A percentile compares a stretch with the other conserved stretches of the same genome.
These are phyloP conservation scores for Epinotia nisella DNA, from an alignment of 2,888 invertebrate genomes.

Conservation along the genomic window DNA sequence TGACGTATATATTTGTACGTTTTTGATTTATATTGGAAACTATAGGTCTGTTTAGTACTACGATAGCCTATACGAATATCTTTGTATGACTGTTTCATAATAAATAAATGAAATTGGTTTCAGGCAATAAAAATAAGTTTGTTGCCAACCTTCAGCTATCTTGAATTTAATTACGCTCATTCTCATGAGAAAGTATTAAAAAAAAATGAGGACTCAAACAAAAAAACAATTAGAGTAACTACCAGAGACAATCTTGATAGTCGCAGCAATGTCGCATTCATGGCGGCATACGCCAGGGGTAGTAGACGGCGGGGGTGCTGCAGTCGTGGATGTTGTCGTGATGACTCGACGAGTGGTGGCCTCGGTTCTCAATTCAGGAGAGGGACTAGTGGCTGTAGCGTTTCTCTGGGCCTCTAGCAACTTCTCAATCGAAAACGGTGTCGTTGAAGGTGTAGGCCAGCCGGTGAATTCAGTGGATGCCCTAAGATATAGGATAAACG, in stretches of 20 bases:
- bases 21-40: too few species aligned
- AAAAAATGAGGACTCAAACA: neutral
- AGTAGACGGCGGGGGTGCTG: constrained; percentile 89
- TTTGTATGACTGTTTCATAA: too few species aligned
- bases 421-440: constrained; percentile 93
- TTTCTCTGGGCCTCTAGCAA: constrained; percentile 87
- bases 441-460: constrained; percentile 95
- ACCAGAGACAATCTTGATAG: constrained; percentile 92
- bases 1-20: too few species aligned
- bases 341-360: constrained; percentile 81
- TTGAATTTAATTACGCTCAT: neutral
- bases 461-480: constrained; percentile 95
- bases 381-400: constrained; percentile 85
- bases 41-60: too few species aligned
- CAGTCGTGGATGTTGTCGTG: constrained; percentile 87
- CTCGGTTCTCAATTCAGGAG: constrained; percentile 73
- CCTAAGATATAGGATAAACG: constrained; percentile 69
- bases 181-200: neutral
- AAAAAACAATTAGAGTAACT: constrained; percentile 23
- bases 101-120: too few species aligned
- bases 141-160: neutral
- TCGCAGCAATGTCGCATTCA: constrained; percentile 94
- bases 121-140: neutral
- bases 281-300: constrained; percentile 91
- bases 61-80: too few species aligned